Percentiles rank a stretch among this genome's conserved stretches.
phyloP scores from a whole-genome alignment of 2,888 invertebrate species.

The Lucinisca nassula region DNA sequence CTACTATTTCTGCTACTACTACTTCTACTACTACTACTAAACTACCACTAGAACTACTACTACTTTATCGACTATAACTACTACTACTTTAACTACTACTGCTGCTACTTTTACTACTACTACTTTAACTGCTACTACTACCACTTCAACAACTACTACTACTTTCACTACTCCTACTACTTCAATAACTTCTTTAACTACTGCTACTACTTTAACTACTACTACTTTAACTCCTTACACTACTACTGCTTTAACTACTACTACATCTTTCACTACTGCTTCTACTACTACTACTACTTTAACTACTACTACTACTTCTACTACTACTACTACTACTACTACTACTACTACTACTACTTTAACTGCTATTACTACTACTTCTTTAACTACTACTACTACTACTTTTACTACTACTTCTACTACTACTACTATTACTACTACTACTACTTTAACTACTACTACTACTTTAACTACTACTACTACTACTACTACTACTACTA shows the following conservation, averaged over 20 bases:
- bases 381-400: background rate
- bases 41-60: no score
- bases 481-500: conserved; percentile 14
- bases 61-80: no score
- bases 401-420: conserved; percentile 14
- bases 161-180: no score
- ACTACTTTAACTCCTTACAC: no score
- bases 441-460: conserved; percentile 2
- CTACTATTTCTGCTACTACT: no score
- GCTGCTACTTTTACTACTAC: background rate
- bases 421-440: conserved; percentile 25
- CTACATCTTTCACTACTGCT: no score
- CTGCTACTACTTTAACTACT: no score
- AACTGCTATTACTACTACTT: conserved; percentile 4
- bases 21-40: no score
- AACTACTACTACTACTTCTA: background rate
- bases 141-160: background rate
- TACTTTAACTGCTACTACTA: background rate
- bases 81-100: background rate
- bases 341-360: background rate
- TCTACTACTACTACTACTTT: no score
- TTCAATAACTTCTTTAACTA: no score
- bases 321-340: conserved; percentile 5
- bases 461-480: background rate
- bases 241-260: no score